Evolutionary conservation across 2,797 vertebrate genomes (phyloP).

Genomic region (Poecilia picta): DNA sequence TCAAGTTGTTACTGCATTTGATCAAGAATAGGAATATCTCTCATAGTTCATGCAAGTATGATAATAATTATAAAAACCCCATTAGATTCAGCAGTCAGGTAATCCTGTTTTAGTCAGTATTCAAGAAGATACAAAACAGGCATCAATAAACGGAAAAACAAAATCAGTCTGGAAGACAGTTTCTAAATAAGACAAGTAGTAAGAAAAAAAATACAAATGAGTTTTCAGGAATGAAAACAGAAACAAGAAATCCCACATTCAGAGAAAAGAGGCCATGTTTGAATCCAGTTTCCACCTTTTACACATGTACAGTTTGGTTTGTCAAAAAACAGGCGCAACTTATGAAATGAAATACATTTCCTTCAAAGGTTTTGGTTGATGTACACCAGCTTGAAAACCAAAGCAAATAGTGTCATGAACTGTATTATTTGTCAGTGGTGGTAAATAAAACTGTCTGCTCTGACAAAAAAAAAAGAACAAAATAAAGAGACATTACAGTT

Average conservation of each 20-base stretch:
- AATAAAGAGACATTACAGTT: background rate
- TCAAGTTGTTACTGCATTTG: conserved; percentile 1
- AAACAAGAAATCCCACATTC: background rate
- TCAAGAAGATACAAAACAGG: conserved; percentile 11
- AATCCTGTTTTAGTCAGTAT: background rate
- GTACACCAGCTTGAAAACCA: background rate
- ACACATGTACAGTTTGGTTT: conserved; percentile 3
- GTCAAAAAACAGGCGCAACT: background rate
- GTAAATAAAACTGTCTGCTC: conserved; percentile 13
- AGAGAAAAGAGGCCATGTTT: background rate
- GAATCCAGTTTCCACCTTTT: background rate
- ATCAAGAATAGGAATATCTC: background rate
- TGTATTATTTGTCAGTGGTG: background rate
- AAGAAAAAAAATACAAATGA: conserved; percentile 2
- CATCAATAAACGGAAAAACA: background rate
- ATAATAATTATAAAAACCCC: no score
- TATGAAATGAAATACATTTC: background rate
- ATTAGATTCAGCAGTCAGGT: conserved; percentile 13
- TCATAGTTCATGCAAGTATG: background rate
- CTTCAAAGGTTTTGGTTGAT: background rate
- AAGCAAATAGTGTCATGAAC: background rate
- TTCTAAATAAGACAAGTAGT: background rate
- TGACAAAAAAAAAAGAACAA: conserved; percentile 2
- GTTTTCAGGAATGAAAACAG: background rate
- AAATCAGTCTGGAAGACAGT: background rate